Evolutionary conservation across 2,797 vertebrate species (phyloP).

Genomic region (Trichosurus vulpecula): DNA sequence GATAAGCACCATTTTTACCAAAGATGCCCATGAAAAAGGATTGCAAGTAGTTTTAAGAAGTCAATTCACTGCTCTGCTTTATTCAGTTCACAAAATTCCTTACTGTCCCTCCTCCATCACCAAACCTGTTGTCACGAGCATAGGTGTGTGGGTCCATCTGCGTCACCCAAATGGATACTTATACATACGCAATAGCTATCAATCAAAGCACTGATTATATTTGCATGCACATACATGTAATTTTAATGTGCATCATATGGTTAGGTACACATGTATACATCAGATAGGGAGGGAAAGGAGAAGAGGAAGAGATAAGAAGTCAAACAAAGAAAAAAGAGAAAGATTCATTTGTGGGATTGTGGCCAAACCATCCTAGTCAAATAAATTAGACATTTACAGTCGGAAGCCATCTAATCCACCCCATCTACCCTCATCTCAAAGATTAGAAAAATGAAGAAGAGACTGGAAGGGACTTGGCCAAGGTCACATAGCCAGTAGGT

Average conservation of each 20-base stretch:
- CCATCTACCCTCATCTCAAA: background rate
- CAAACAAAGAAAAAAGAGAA: background rate
- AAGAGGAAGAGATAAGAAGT: background rate
- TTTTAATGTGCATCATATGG: too few relatives aligned
- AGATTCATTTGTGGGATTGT: background rate
- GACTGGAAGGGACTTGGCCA: background rate
- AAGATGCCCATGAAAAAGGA: too few relatives aligned
- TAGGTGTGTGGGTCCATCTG: background rate
- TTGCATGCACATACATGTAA: background rate
- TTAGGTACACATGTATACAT: background rate
- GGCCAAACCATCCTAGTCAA: background rate
- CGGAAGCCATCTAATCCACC: too few relatives aligned
- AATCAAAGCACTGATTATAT: background rate
- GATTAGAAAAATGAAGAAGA: background rate
- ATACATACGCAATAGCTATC: background rate
- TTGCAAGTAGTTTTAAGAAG: background rate
- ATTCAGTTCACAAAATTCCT: background rate
- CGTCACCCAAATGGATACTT: background rate
- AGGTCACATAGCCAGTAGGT: background rate
- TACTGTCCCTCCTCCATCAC: background rate
- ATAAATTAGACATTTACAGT: too few relatives aligned
- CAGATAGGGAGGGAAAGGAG: background rate
- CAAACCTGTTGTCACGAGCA: background rate
- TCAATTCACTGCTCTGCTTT: background rate
- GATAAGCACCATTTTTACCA: too few relatives aligned